Base-by-base conservation (phyloP, 2,113 vertebrate genomes). In the Beaufortia kweichowensis region DNA sequence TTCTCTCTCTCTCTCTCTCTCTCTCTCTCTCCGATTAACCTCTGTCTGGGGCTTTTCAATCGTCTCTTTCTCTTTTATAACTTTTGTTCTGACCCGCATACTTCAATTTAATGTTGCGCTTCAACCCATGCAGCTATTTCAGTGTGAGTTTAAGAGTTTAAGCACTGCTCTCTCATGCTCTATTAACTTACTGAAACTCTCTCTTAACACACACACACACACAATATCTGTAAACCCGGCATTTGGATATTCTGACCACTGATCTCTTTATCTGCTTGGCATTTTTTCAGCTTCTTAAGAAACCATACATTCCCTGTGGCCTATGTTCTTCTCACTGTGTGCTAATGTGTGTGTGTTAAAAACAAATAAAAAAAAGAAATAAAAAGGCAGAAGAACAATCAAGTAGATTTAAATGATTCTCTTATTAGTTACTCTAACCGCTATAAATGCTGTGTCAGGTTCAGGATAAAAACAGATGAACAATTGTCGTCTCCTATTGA, bases 11-110 rank as follows among this genome's bases (percentile, higher is more conserved):
- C 23, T 67, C 71, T 24, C 39, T 67, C 77, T 29, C 43, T 62
- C 46, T n/a, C 10, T 8, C 59, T 21, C 55, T 57, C 21, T 29
- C 31, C 41, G 46, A 63, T 53, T 29, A 17, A n/a, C 55, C 59
- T 68, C 69, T 71, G 57, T 55, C 81, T 66, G 61, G 81, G 24
- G 28, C 23, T 29, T 55, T 46, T 74, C 43, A 63, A 2, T 28
- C 41, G 46, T 26, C 10, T 28, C 24, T 24, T 33, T 69, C 43
- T 19, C 59, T 33, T 21, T 29, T 15, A 31, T 68, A 29, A 26
- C 57, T 31, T n/a, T 33, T 17, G 10, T 48, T 24, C 33, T 21
- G 33, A 43, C 43, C 23, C n/a, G 4, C 59, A 21, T 56, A 33
- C 19, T 31, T 50, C 17, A 68, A 21, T 68, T 68, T 68, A 50